Evolutionary conservation across 2,797 vertebrate genomes (phyloP), one percentile per base, ranked within the genome.

Genomic region (Echiichthys vipera): DNA sequence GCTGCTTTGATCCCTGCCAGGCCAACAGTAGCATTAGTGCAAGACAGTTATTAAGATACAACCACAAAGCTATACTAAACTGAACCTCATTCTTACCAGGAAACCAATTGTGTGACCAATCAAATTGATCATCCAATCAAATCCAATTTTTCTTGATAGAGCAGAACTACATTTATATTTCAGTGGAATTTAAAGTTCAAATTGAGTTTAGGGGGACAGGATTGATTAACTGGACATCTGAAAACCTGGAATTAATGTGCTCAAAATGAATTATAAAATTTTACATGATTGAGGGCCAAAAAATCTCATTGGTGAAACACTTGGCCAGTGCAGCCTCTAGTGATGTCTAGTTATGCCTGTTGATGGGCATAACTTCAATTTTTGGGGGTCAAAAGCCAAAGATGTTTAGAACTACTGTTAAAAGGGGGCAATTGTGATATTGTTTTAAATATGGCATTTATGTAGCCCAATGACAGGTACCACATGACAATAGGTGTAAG

Each of bases 41-140:
- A 46, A 18, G n/a, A 42, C 24, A 55, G 27, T 17, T 58, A 75
- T 37, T 62, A 47, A 65, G 46, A 69, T 37, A 47, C 4, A 65
- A 62, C 30, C 47, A 49, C 42, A 70, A 12, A 67, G 40, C 1
- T 32, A 10, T 59, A 40, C 22, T 10, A 17, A 65, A 72, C 15
- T 36, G n/a, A 45, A 40, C 34, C 17, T 36, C 13, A 36, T 18
- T 67, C 27, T 24, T n/a, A 10, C 9, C 34, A 55, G 22, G 45
- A 45, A 39, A 9, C 18, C 13, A 34, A 22, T 15, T 17, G 1
- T 37, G 43, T 42, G 30, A 55, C 34, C 25, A 65, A 14, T 43
- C 13, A 29, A 30, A 71, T 7, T 32, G 18, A 53, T 56, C 14
- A 66, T 49, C 12, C 69, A 55, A 13, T 29, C 39, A 54, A 53